Conservation (phyloP, 2,888 invertebrate genomes). For the Phyllotreta cruciferae region DNA sequence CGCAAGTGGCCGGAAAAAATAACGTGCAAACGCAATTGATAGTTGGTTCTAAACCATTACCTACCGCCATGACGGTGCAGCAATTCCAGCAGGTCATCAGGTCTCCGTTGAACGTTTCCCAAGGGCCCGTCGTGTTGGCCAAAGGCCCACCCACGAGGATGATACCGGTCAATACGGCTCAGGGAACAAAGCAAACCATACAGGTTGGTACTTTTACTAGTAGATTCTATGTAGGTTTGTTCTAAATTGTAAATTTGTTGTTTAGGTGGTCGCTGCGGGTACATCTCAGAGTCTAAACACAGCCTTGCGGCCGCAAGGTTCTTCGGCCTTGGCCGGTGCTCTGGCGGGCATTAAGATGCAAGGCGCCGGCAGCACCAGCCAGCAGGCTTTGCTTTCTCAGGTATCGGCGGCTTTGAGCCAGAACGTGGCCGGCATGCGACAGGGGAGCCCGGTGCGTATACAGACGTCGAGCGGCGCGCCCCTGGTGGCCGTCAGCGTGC, state of each 20-base stretch:
- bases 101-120: conserved; percentile 62
- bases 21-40: conserved; percentile 73
- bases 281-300: conserved; percentile 63
- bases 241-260: background rate
- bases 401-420: conserved; percentile 65
- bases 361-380: conserved; percentile 56
- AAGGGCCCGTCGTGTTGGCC: conserved; percentile 68
- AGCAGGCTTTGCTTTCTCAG: conserved; percentile 65
- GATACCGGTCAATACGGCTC: conserved; percentile 68
- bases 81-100: conserved; percentile 74
- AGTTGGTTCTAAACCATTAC: conserved; percentile 67
- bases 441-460: conserved; percentile 68
- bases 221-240: background rate
- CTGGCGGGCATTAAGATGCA: conserved; percentile 63
- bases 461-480: conserved; percentile 62
- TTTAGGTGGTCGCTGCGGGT: conserved; percentile 65
- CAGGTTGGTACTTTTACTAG: conserved; percentile 58
- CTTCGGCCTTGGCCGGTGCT: conserved; percentile 60
- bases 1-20: conserved; percentile 60
- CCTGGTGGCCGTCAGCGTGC: conserved; percentile 67
- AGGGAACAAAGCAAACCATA: conserved; percentile 67
- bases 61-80: conserved; percentile 73
- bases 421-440: conserved; percentile 57
- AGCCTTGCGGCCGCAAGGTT: conserved; percentile 62
- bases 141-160: conserved; percentile 68